Percentiles rank a stretch among this genome's conserved stretches.
Conservation (phyloP, 1,140 invertebrate species). For the Gonatopus flavifemur region DNA sequence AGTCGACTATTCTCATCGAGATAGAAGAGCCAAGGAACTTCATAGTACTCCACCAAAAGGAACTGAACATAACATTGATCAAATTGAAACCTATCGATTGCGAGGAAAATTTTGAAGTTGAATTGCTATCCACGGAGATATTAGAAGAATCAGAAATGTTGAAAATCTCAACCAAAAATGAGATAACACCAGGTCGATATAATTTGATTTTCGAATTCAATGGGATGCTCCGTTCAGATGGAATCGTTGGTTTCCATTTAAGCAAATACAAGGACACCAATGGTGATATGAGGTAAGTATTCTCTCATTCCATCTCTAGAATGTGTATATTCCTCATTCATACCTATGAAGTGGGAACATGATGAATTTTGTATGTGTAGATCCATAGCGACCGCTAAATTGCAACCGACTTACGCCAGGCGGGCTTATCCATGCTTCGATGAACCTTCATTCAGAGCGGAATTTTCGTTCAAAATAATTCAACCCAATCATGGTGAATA, state of each 20-base stretch:
- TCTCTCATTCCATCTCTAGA: too few species aligned
- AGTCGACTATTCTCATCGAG: slow-evolving; percentile 71
- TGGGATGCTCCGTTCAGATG: slow-evolving; percentile 65
- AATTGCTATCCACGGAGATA: slow-evolving; percentile 43
- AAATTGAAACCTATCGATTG: slow-evolving; percentile 42
- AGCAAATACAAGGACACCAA: slow-evolving; percentile 69
- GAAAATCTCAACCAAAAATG: slow-evolving; percentile 61
- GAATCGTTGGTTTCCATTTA: slow-evolving; percentile 78
- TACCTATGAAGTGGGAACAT: too few species aligned
- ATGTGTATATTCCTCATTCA: too few species aligned
- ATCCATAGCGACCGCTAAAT: slow-evolving; percentile 84
- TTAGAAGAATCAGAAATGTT: slow-evolving; percentile 65
- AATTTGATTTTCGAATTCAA: slow-evolving; percentile 67
- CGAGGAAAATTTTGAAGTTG: slow-evolving; percentile 35
- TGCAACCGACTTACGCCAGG: slow-evolving; percentile 91
- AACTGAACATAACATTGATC: slow-evolving; percentile 59
- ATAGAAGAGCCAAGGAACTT: slow-evolving; percentile 60
- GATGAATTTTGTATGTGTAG: slow-evolving; percentile 63
- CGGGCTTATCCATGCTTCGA: slow-evolving; percentile 94
- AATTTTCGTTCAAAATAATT: slow-evolving; percentile 77
- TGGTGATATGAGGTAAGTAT: slow-evolving; percentile 63
- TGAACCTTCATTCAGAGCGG: slow-evolving; percentile 91
- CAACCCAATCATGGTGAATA: slow-evolving; percentile 66
- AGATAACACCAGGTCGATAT: slow-evolving; percentile 64
- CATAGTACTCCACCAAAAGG: slow-evolving; percentile 72